These are phyloP conservation scores for Bothrops jararaca DNA, from an alignment of 2,113 vertebrate genomes.

Conservation along the genomic window DNA sequence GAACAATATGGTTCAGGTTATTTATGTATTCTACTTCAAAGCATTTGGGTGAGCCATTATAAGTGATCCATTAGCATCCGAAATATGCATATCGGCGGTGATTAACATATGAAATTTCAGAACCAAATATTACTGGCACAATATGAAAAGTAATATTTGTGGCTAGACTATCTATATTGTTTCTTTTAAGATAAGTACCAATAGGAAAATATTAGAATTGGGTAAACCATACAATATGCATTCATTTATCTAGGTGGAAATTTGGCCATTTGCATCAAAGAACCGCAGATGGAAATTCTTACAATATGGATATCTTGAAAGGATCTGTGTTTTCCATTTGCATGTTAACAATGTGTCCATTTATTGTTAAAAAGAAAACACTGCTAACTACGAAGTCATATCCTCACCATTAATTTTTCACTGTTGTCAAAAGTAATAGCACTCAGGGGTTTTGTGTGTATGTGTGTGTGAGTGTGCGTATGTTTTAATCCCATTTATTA, in stretches of 20 bases:
- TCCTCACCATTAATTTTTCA: constrained; percentile 29
- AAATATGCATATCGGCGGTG: not conserved
- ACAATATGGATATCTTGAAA: not conserved
- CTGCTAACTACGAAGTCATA: constrained; percentile 8
- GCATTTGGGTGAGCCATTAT: too few relatives aligned
- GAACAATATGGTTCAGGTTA: too few relatives aligned
- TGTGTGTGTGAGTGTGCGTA: not conserved
- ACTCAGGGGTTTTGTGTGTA: not conserved
- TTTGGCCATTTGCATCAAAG: not conserved
- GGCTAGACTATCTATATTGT: not conserved
- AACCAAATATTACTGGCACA: not conserved
- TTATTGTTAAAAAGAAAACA: not conserved
- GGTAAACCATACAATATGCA: not conserved
- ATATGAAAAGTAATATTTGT: too few relatives aligned
- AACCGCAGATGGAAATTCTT: not conserved
- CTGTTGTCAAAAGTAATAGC: constrained; percentile 35
- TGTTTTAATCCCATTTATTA: constrained; percentile 27
- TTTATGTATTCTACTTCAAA: too few relatives aligned
- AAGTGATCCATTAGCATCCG: not conserved
- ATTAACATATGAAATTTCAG: too few relatives aligned
- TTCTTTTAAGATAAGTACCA: not conserved
- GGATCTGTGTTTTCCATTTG: not conserved
- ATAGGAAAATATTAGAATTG: not conserved
- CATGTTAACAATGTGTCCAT: not conserved
- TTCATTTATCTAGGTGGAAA: not conserved